phyloP scores from a whole-genome alignment of 2,888 invertebrate genomes.

The Campoplex capitator region DNA sequence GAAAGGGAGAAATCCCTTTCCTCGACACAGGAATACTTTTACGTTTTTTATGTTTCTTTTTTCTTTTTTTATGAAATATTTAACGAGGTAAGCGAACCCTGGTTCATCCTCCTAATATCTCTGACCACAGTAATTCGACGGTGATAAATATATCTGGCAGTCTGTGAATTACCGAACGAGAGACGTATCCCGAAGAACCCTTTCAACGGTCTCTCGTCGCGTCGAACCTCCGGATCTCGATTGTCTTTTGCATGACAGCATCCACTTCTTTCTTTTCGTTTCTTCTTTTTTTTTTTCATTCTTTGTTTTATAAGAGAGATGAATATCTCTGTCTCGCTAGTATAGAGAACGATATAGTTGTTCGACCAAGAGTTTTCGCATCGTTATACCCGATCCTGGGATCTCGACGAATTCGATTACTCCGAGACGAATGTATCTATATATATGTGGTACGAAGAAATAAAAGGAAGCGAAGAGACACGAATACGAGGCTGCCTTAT shows the following conservation, averaged over 20 bases:
- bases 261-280: conserved; percentile 4
- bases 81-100: conserved; percentile 42
- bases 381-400: conserved; percentile 51
- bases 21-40: not conserved
- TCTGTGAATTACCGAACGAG: conserved; percentile 19
- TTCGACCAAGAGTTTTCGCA: conserved; percentile 53
- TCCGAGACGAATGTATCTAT: conserved; percentile 48
- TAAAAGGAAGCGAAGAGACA: conserved; percentile 23
- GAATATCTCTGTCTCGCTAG: conserved; percentile 37
- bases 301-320: conserved; percentile 29
- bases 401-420: conserved; percentile 63
- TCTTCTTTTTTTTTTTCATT: conserved; percentile 16
- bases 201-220: conserved; percentile 21
- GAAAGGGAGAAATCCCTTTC: no score
- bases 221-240: conserved; percentile 49
- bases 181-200: conserved; percentile 13
- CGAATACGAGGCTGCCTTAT: conserved; percentile 41
- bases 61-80: conserved; percentile 11
- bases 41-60: conserved; percentile 13
- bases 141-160: conserved; percentile 2
- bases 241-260: conserved; percentile 39
- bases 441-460: conserved; percentile 15
- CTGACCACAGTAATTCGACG: conserved; percentile 2
- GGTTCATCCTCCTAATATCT: conserved; percentile 4
- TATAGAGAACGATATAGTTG: conserved; percentile 17